These are phyloP conservation scores for Achroia grisella DNA, from an alignment of 1,140 invertebrate species.

Conservation along the genomic window DNA sequence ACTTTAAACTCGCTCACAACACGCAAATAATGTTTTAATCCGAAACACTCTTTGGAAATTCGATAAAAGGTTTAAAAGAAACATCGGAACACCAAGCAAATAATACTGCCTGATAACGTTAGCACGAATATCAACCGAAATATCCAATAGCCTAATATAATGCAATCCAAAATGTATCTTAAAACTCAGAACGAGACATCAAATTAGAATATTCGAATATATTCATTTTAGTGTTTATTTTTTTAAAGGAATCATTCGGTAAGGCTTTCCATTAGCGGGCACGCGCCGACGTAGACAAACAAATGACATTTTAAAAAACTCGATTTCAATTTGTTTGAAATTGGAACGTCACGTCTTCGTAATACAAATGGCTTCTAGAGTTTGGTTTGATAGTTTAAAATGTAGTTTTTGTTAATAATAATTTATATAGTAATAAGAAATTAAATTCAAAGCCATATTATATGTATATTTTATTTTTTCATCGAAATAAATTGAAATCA, in stretches of 20 bases:
- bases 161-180: constrained; percentile 19
- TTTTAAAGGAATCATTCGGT: constrained; percentile 43
- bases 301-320: constrained; percentile 67
- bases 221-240: constrained; percentile 35
- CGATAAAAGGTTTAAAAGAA: constrained; percentile 47
- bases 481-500: too few relatives aligned
- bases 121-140: constrained; percentile 29
- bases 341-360: constrained; percentile 49
- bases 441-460: too few relatives aligned
- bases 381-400: constrained; percentile 37
- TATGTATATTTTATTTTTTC: too few relatives aligned
- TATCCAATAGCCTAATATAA: constrained; percentile 5
- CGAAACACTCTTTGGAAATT: constrained; percentile 46
- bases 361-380: constrained; percentile 64
- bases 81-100: constrained; percentile 43
- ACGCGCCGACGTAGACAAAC: constrained; percentile 60
- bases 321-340: constrained; percentile 61
- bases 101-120: constrained; percentile 56
- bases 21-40: constrained; percentile 61
- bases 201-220: constrained; percentile 6
- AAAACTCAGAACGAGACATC: constrained; percentile 10
- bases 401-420: constrained; percentile 6
- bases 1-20: constrained; percentile 49
- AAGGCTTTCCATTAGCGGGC: constrained; percentile 68
- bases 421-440: too few relatives aligned